These are phyloP conservation scores for Galerucella pusilla DNA, from an alignment of 2,888 invertebrate genomes.

Conservation along the genomic window DNA sequence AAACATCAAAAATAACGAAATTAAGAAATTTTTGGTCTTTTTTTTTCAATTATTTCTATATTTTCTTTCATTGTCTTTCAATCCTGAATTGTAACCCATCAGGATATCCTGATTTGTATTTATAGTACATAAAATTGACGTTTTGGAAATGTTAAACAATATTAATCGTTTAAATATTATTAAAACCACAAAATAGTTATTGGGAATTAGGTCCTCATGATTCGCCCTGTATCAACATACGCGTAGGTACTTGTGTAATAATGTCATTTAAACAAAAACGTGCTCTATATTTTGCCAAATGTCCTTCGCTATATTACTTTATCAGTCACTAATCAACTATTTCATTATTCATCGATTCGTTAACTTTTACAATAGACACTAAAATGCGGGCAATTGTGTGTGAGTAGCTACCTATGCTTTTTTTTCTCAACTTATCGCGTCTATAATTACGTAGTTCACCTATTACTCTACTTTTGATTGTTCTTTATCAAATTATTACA, in stretches of 20 bases:
- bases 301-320: neutral
- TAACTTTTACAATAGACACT: neutral
- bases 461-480: neutral
- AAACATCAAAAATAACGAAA: too few relatives aligned
- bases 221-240: neutral
- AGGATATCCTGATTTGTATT: too few relatives aligned
- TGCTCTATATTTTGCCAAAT: neutral
- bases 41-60: too few relatives aligned
- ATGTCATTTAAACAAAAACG: conserved; percentile 1
- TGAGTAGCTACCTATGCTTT: neutral
- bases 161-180: too few relatives aligned
- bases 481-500: neutral
- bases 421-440: neutral
- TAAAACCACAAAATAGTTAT: too few relatives aligned
- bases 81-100: too few relatives aligned
- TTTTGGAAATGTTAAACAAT: too few relatives aligned
- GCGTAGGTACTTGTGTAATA: neutral
- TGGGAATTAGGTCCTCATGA: too few relatives aligned
- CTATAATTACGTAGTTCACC: neutral
- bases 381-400: conserved; percentile 5
- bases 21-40: too few relatives aligned
- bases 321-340: neutral
- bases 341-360: neutral
- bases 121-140: too few relatives aligned
- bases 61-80: too few relatives aligned